These are phyloP conservation scores for Notiomystis cincta DNA, from an alignment of 2,113 vertebrate species.

Conservation along the genomic window DNA sequence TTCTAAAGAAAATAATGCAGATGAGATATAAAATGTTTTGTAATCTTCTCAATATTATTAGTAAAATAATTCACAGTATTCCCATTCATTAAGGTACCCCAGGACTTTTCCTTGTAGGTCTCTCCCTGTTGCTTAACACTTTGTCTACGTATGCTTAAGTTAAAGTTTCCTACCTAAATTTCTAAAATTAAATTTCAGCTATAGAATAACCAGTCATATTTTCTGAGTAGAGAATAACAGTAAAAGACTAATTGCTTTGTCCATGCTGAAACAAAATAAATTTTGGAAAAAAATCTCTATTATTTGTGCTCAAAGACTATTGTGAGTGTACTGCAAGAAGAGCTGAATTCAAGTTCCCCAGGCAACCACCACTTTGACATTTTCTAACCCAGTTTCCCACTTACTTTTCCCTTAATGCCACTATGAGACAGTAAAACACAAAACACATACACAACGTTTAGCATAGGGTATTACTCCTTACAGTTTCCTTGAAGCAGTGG, in stretches of 20 bases:
- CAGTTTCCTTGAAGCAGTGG: neutral
- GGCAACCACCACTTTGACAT: neutral
- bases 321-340: neutral
- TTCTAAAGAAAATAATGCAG: neutral
- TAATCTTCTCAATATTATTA: neutral
- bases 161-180: neutral
- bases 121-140: neutral
- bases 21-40: neutral
- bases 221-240: neutral
- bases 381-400: neutral
- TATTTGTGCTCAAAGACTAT: neutral
- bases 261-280: neutral
- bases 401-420: neutral
- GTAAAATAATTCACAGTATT: neutral
- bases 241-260: neutral
- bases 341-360: neutral
- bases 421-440: neutral
- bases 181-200: neutral
- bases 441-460: neutral
- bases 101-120: neutral
- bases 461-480: neutral
- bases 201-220: neutral
- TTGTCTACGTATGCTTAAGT: neutral
- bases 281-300: neutral
- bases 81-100: neutral